These are phyloP conservation scores for Mormyrus iriodes DNA, from an alignment of 2,113 vertebrate species.

Conservation along the genomic window DNA sequence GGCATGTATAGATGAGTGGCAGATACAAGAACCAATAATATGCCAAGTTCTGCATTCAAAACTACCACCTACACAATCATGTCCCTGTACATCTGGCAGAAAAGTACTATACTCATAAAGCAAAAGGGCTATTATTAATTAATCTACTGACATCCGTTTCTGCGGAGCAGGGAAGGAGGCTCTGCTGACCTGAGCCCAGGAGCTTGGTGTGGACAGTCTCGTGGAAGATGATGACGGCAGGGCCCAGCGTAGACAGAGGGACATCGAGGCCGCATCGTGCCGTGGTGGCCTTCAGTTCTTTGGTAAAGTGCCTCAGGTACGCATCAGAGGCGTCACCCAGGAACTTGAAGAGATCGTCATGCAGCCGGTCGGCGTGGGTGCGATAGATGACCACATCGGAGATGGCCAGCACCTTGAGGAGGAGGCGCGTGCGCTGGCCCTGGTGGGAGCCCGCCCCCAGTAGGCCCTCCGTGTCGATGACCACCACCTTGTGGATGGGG, in stretches of 20 bases:
- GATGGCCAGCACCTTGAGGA: constrained; percentile 91
- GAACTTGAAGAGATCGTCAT: constrained; percentile 98
- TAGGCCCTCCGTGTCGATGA: constrained; percentile 93
- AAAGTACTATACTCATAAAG: not conserved
- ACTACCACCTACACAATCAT: not conserved
- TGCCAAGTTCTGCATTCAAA: not conserved
- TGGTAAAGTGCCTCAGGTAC: constrained; percentile 93
- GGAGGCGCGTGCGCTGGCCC: constrained; percentile 88
- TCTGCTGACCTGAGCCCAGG: constrained; percentile 84
- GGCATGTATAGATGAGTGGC: not conserved
- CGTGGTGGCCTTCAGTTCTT: constrained; percentile 93
- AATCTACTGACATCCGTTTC: not conserved
- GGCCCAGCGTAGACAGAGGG: constrained; percentile 89
- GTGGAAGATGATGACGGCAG: constrained; percentile 94
- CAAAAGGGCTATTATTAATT: not conserved
- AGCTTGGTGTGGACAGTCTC: constrained; percentile 97
- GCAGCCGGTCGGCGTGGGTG: constrained; percentile 91
- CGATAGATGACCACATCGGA: constrained; percentile 95
- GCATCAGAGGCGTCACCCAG: constrained; percentile 95
- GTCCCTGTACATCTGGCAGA: not conserved
- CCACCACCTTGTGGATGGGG: constrained; percentile 80
- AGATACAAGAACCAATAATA: not conserved
- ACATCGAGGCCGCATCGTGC: constrained; percentile 93
- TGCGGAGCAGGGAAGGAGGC: not conserved
- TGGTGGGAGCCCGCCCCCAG: constrained; percentile 88